Evolutionary conservation across 2,113 vertebrate genomes (phyloP).

Genomic region (Semnornis frantzii): DNA sequence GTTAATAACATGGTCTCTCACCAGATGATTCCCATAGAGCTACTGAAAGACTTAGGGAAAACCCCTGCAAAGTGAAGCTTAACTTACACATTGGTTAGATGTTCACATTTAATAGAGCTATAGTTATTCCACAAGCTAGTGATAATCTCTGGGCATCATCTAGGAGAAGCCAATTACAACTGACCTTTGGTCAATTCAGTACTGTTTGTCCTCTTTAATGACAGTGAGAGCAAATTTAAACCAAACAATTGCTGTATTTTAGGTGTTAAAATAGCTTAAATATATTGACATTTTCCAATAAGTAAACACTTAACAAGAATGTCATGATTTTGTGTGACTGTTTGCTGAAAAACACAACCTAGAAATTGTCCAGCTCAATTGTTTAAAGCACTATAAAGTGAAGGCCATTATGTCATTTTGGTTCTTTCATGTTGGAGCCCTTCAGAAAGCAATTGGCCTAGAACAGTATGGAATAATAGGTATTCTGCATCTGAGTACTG

Average conservation of each 20-base stretch:
- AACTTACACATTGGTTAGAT: neutral
- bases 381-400: neutral
- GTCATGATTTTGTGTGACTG: neutral
- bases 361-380: neutral
- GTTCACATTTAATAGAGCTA: neutral
- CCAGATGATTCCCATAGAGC: neutral
- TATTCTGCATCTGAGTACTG: neutral
- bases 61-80: neutral
- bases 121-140: neutral
- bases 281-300: neutral
- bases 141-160: neutral
- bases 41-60: neutral
- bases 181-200: neutral
- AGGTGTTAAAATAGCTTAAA: neutral
- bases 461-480: neutral
- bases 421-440: neutral
- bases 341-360: neutral
- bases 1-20: neutral
- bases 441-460: neutral
- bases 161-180: neutral
- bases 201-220: neutral
- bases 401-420: neutral
- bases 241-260: neutral
- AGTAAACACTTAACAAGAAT: neutral
- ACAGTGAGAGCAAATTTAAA: neutral